phyloP scores from a whole-genome alignment of 1,140 invertebrate genomes.

The Eumeta japonica region DNA sequence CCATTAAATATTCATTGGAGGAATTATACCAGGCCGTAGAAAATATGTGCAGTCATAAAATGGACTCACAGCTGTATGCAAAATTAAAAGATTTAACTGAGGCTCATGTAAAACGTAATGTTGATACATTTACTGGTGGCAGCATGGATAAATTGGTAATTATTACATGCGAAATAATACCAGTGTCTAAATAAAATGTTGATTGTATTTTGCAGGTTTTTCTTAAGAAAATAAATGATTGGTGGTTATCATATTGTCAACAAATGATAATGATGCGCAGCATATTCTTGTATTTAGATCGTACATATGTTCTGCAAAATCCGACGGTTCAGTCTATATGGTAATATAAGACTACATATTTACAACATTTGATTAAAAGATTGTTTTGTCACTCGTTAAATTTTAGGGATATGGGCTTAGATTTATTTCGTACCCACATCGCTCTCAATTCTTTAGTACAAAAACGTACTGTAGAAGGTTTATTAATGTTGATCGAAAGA shows the following conservation, averaged over 20 bases:
- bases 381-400: too few species aligned
- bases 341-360: too few species aligned
- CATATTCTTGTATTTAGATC: slow-evolving; percentile 96
- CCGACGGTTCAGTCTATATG: slow-evolving; percentile 93
- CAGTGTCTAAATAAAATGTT: too few species aligned
- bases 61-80: slow-evolving; percentile 86
- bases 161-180: slow-evolving; percentile 85
- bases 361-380: too few species aligned
- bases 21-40: slow-evolving; percentile 96
- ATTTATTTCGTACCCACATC: slow-evolving; percentile 92
- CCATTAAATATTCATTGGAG: slow-evolving; percentile 88
- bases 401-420: slow-evolving; percentile 97
- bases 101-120: slow-evolving; percentile 84
- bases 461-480: slow-evolving; percentile 89
- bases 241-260: slow-evolving; percentile 92
- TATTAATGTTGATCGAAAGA: slow-evolving; percentile 90
- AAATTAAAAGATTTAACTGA: slow-evolving; percentile 85
- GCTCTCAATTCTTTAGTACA: slow-evolving; percentile 88
- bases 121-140: slow-evolving; percentile 86
- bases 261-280: slow-evolving; percentile 99
- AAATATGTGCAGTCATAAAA: slow-evolving; percentile 97
- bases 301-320: slow-evolving; percentile 96
- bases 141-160: slow-evolving; percentile 90
- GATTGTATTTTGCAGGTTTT: too few species aligned
- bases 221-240: slow-evolving; percentile 95